Evolutionary conservation across 1,140 invertebrate species (phyloP).

Genomic region (Pogonomyrmex barbatus): DNA sequence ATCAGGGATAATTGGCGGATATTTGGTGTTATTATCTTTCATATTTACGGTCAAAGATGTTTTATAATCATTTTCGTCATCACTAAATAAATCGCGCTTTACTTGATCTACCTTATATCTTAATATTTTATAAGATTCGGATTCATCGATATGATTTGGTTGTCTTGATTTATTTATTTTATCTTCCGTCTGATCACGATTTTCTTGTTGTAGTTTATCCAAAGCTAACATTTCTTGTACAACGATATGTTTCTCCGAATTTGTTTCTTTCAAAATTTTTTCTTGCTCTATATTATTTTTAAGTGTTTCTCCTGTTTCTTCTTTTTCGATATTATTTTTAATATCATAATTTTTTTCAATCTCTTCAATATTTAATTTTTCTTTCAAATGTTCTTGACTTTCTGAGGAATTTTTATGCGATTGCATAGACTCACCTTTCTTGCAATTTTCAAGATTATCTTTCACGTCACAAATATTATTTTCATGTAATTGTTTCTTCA

Average conservation of each 20-base stretch:
- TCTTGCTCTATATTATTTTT: background rate
- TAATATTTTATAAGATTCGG: slow-evolving; percentile 49
- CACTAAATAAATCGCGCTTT: slow-evolving; percentile 83
- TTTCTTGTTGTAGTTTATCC: background rate
- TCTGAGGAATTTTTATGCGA: background rate
- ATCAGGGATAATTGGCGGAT: slow-evolving; percentile 1
- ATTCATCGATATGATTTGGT: slow-evolving; percentile 32
- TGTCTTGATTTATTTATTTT: slow-evolving; percentile 4
- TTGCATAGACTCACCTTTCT: background rate
- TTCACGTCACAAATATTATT: background rate
- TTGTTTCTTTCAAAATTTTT: background rate
- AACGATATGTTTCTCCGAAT: background rate
- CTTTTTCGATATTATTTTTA: background rate
- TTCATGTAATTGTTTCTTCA: background rate
- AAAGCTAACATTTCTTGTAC: background rate
- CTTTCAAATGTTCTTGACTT: background rate
- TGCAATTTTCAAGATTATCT: slow-evolving; percentile 14
- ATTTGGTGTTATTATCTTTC: slow-evolving; percentile 31
- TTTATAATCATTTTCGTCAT: slow-evolving; percentile 81
- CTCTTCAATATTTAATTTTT: background rate
- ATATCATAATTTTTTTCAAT: background rate
- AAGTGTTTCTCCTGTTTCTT: background rate
- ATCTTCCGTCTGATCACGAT: background rate
- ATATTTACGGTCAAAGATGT: slow-evolving; percentile 43
- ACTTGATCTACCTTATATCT: slow-evolving; percentile 82